Evolutionary conservation across 2,888 invertebrate species (phyloP).

Genomic region (Erebia palarica): DNA sequence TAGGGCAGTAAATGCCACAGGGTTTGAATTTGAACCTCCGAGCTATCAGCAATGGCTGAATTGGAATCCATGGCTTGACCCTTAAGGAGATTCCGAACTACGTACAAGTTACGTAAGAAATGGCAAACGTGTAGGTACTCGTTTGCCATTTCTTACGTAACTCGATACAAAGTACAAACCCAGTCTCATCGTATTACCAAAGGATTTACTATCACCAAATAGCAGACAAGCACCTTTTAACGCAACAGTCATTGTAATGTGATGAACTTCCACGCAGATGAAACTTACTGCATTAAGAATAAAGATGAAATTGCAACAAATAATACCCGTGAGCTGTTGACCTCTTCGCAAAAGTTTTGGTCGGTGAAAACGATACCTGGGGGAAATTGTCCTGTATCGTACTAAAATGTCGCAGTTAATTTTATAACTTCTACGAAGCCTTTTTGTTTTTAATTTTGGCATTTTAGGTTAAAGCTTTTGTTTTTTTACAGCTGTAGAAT

Average conservation of each 20-base stretch:
- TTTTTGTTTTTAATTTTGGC: constrained; percentile 13
- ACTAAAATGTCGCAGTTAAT: constrained; percentile 28
- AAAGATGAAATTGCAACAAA: constrained; percentile 7
- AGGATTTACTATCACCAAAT: constrained; percentile 12
- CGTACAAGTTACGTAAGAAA: too few species aligned
- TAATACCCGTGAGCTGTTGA: constrained; percentile 15
- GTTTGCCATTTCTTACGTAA: constrained; percentile 46
- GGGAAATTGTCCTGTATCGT: constrained; percentile 27
- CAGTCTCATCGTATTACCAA: constrained; percentile 7
- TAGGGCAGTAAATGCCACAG: too few species aligned
- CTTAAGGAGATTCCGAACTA: too few species aligned
- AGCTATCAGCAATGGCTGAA: too few species aligned
- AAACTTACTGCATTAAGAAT: not conserved
- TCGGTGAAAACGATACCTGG: constrained; percentile 24
- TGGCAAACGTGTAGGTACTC: too few species aligned
- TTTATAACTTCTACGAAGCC: constrained; percentile 23
- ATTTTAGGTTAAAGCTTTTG: not conserved
- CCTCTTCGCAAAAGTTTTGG: constrained; percentile 24
- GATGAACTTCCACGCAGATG: not conserved
- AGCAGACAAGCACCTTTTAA: constrained; percentile 18
- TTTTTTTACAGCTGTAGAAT: not conserved
- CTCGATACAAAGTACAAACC: not conserved
- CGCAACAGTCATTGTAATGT: not conserved
- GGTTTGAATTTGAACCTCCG: too few species aligned
- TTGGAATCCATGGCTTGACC: too few species aligned